Conservation (phyloP, 2,113 vertebrate genomes). For the Cephalopterus ornatus region DNA sequence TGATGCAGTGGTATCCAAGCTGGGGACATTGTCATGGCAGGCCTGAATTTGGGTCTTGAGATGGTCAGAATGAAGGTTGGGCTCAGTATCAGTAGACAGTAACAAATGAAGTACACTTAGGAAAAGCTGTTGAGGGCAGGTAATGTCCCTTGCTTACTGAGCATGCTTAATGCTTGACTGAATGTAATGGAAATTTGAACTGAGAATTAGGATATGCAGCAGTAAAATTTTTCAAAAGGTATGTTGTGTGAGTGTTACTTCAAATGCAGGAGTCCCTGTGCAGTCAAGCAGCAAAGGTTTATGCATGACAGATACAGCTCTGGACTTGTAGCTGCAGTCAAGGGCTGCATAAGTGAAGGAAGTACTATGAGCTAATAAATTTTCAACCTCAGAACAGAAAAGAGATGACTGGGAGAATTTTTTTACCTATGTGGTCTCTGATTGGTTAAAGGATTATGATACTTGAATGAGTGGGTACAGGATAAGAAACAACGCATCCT, state of each 20-base stretch:
- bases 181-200: not conserved
- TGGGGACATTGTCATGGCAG: not conserved
- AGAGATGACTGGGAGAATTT: not conserved
- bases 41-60: not conserved
- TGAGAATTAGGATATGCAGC: not conserved
- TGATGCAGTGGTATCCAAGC: not conserved
- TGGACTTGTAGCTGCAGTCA: not conserved
- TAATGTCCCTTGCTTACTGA: not conserved
- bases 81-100: not conserved
- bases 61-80: not conserved
- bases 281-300: not conserved
- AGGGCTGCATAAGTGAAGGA: not conserved
- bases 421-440: not conserved
- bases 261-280: not conserved
- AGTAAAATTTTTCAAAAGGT: not conserved
- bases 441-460: not conserved
- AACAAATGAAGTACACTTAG: not conserved
- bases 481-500: not conserved
- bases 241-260: not conserved
- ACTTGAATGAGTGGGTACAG: rapidly evolving
- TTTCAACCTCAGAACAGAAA: not conserved
- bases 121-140: not conserved
- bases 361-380: not conserved
- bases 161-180: not conserved
- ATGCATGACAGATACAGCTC: not conserved